Evolutionary conservation across 2,797 vertebrate species (phyloP).

Genomic region (Poeciliopsis presidionis): DNA sequence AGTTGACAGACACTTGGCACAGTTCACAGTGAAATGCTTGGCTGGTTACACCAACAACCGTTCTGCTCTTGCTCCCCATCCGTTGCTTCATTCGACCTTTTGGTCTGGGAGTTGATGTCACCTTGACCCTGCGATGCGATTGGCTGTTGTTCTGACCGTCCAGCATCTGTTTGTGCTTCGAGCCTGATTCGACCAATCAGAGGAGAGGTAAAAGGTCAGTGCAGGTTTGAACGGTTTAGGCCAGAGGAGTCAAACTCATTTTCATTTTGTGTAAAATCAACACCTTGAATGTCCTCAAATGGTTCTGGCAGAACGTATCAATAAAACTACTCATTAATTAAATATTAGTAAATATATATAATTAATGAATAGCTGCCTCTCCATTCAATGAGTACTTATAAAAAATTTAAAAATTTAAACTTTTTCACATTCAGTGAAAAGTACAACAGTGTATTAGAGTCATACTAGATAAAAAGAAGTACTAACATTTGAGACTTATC

Average conservation of each 20-base stretch:
- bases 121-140: conserved; percentile 85
- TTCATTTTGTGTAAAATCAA: no score
- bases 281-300: no score
- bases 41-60: conserved; percentile 74
- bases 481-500: no score
- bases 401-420: no score
- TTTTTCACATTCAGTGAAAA: no score
- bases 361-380: no score
- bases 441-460: no score
- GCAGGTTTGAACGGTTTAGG: not conserved
- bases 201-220: conserved; percentile 18
- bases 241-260: not conserved
- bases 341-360: no score
- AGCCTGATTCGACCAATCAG: conserved; percentile 78
- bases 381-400: no score
- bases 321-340: no score
- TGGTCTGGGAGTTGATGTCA: conserved; percentile 78
- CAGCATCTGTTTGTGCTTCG: conserved; percentile 94
- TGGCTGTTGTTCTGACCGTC: conserved; percentile 85
- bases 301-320: no score
- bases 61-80: conserved; percentile 84
- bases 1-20: conserved; percentile 98
- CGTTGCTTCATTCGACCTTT: conserved; percentile 83
- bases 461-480: no score
- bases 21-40: conserved; percentile 92